A percentile compares a stretch with the other conserved stretches of the same genome.
These are phyloP conservation scores for Chrysogorgia sp. DNA, from an alignment of 92 coral and sea anemone species.

Conservation along the genomic window DNA sequence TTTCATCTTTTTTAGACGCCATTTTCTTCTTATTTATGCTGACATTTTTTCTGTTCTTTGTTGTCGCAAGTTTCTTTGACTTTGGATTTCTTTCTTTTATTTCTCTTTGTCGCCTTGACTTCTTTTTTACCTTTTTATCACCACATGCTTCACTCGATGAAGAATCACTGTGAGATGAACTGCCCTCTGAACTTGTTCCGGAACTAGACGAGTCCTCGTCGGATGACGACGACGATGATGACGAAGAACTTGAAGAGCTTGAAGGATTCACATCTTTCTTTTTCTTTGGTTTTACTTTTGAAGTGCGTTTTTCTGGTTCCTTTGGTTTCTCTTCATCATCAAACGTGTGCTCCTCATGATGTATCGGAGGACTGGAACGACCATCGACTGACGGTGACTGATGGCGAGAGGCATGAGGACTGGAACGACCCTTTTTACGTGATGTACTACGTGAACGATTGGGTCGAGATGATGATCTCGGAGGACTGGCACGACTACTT, in stretches of 20 bases:
- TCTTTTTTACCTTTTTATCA: neutral
- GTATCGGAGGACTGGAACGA: neutral
- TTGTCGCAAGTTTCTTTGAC: neutral
- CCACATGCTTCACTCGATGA: neutral
- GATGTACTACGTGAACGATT: conserved; percentile 1
- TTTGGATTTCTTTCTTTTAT: neutral
- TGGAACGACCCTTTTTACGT: neutral
- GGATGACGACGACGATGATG: conserved; percentile 36
- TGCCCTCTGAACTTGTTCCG: conserved; percentile 20
- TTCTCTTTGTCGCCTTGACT: neutral
- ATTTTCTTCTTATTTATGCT: neutral
- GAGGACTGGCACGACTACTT: conserved; percentile 7
- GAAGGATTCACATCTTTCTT: conserved; percentile 2
- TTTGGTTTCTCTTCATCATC: neutral
- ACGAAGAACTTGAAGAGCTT: conserved; percentile 6
- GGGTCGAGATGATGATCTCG: conserved; percentile 36
- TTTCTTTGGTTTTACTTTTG: conserved; percentile 2
- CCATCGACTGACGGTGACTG: neutral
- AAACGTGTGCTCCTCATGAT: neutral
- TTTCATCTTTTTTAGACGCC: neutral
- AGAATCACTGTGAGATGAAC: conserved; percentile 5
- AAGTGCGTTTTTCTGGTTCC: neutral
- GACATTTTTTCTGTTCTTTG: neutral
- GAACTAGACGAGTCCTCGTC: conserved; percentile 45
- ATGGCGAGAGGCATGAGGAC: neutral